Evolutionary conservation across 2,797 vertebrate genomes (phyloP).

Genomic region (Peromyscus aztecus): DNA sequence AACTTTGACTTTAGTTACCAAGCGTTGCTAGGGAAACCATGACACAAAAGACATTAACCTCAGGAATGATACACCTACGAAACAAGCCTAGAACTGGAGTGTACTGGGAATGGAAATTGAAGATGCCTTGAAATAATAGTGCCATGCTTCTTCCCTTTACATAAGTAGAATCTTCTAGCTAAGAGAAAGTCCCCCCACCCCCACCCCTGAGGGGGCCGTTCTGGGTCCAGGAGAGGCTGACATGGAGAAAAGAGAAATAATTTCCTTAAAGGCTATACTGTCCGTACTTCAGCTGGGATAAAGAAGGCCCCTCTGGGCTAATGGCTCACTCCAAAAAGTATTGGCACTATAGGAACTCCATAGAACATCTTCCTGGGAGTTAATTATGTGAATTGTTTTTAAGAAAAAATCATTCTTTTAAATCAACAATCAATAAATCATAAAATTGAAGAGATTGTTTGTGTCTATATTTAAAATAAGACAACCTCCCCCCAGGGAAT

Average conservation of each 20-base stretch:
- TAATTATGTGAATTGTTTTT: background rate
- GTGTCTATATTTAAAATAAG: slow-evolving; percentile 11
- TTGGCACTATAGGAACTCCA: background rate
- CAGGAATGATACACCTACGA: background rate
- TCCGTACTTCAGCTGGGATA: background rate
- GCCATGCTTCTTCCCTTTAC: background rate
- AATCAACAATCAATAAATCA: background rate
- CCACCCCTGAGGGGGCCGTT: background rate
- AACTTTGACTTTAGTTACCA: slow-evolving; percentile 41
- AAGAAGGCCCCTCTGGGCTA: background rate
- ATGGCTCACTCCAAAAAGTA: background rate
- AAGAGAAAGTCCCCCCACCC: background rate
- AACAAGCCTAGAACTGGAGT: background rate
- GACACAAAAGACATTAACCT: slow-evolving; percentile 14
- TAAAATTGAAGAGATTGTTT: background rate
- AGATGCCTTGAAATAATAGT: too few relatives aligned
- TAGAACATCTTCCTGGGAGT: slow-evolving; percentile 30
- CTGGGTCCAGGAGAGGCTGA: background rate
- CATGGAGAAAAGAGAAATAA: background rate
- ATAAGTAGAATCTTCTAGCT: slow-evolving; percentile 13
- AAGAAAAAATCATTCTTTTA: background rate
- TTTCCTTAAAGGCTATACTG: background rate
- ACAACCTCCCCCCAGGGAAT: background rate
- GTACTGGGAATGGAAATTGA: background rate
- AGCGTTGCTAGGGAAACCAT: slow-evolving; percentile 54